Evolutionary conservation across 1,140 invertebrate species (phyloP).

Genomic region (Drosophila orosa): DNA sequence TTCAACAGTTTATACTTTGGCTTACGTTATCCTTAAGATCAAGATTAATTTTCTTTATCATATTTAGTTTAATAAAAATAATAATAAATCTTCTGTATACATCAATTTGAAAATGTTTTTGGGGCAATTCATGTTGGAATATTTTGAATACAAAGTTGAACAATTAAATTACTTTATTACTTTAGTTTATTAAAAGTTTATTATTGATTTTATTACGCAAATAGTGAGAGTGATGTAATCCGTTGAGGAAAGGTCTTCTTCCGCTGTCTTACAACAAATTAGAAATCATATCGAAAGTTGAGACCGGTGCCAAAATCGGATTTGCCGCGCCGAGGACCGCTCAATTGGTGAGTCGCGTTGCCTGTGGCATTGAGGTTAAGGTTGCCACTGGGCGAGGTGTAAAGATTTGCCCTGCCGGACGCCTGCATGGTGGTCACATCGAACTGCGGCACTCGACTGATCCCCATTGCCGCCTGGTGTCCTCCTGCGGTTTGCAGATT

Average conservation of each 20-base stretch:
- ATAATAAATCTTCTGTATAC: too few species aligned
- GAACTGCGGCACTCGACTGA: slow-evolving; percentile 56
- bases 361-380: slow-evolving; percentile 58
- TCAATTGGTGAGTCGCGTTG: slow-evolving; percentile 57
- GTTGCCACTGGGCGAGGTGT: slow-evolving; percentile 58
- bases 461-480: slow-evolving; percentile 51
- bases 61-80: too few species aligned
- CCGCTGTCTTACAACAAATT: neutral
- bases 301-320: slow-evolving; percentile 57
- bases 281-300: slow-evolving; percentile 58
- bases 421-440: slow-evolving; percentile 59
- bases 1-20: neutral
- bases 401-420: slow-evolving; percentile 54
- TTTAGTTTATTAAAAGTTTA: too few species aligned
- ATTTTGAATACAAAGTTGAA: neutral
- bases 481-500: slow-evolving; percentile 46
- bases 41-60: neutral
- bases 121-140: neutral
- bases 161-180: neutral
- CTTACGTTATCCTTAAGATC: too few species aligned
- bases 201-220: neutral
- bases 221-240: neutral
- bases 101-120: neutral
- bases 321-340: slow-evolving; percentile 58
- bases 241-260: neutral